A percentile compares a stretch with the other conserved stretches of the same genome.
Conservation (phyloP, 2,888 invertebrate species). For the Diaperis boleti region DNA sequence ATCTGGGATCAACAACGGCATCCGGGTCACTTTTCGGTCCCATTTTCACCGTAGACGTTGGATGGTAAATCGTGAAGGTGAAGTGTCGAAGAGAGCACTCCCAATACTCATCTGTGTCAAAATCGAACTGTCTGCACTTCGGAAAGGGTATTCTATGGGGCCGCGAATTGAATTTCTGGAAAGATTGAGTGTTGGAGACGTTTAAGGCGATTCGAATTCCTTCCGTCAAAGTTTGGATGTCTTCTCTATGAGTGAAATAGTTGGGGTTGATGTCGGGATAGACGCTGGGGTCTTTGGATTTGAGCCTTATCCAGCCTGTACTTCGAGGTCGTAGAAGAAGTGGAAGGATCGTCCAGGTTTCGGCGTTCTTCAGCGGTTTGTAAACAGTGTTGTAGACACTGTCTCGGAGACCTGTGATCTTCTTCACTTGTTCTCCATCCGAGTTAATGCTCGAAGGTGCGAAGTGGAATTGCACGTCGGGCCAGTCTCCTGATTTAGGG, state of each 20-base stretch:
- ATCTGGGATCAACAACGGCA: conserved; percentile 83
- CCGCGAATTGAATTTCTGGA: conserved; percentile 83
- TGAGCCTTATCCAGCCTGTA: conserved; percentile 87
- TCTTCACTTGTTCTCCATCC: conserved; percentile 82
- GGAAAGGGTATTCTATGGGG: conserved; percentile 86
- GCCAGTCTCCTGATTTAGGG: conserved; percentile 81
- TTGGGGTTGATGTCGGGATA: conserved; percentile 92
- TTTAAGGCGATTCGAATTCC: conserved; percentile 88
- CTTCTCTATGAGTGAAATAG: conserved; percentile 88
- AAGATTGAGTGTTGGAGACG: conserved; percentile 82
- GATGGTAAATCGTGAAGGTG: conserved; percentile 87
- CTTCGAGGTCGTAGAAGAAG: conserved; percentile 87
- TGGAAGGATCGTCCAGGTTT: conserved; percentile 88
- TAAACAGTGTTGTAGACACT: conserved; percentile 88
- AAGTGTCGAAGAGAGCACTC: conserved; percentile 86
- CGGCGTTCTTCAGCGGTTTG: conserved; percentile 81
- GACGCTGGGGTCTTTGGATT: conserved; percentile 83
- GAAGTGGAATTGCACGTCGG: conserved; percentile 90
- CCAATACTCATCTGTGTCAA: conserved; percentile 88
- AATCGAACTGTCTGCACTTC: conserved; percentile 79
- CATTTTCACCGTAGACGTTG: conserved; percentile 89
- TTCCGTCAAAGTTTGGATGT: conserved; percentile 82
- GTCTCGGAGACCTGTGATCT: conserved; percentile 81
- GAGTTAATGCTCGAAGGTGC: conserved; percentile 87
- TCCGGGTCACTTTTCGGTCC: conserved; percentile 80